Base-by-base conservation (phyloP, 1,140 invertebrate genomes). In the Drosophila repletoides region DNA sequence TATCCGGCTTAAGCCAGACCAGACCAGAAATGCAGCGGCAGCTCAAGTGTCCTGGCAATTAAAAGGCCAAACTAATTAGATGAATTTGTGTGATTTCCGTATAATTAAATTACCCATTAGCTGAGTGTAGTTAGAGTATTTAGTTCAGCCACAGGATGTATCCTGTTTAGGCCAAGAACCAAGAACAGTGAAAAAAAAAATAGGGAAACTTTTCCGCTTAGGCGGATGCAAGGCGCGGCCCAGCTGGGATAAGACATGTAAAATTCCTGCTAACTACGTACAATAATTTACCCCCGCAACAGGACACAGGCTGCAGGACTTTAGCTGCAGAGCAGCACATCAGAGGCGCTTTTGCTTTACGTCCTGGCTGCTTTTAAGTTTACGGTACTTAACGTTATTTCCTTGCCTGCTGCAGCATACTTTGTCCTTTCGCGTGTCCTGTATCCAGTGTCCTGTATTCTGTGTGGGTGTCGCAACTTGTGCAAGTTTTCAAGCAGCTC, bases 11-110 rank as follows among this genome's bases (percentile, higher is more conserved):
- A n/a, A 5, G 5, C 15, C 21, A 6, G 24, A 17, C 22, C 24
- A 43, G n/a, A 19, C 5, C 24, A 24, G 19, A 22, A 38, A 43
- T 63, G 45, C 31, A 66, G 14, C 21, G 36, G 24, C 38, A 10
- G 52, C 63, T 77, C 56, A 45, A 67, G 79, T 73, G 79, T 71
- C 53, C 71, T 40, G 67, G 80, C 80, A 84, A 80, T 84, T 80
- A 84, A 80, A 84, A 80, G 75, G 71, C 53, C 71, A 86, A 86
- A 86, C 79, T 84, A 84, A 84, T 84, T 84, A 84, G 80, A 86
- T 80, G 75, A 75, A 84, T 84, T 84, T 75, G 75, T 80, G 75
- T 86, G 80, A 84, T 84, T 86, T 84, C 80, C 80, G 75, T 79
- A 80, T 86, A 84, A 84, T 86, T 84, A 75, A 84, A 86, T 86